Evolutionary conservation across 2,797 vertebrate species (phyloP).

Genomic region (Garrulus glandarius): DNA sequence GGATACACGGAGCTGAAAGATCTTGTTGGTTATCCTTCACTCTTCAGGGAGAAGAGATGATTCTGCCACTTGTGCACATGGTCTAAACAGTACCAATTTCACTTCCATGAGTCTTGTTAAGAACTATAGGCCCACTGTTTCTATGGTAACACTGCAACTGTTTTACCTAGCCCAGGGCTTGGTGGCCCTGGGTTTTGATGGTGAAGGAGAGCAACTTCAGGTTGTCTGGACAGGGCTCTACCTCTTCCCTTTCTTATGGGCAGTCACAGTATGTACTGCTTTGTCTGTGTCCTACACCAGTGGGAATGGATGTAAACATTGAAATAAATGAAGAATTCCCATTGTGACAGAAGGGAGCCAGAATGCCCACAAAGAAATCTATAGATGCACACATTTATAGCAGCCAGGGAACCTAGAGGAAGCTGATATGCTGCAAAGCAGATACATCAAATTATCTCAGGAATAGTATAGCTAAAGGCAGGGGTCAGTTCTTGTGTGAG

Average conservation of each 20-base stretch:
- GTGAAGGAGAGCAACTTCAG: neutral
- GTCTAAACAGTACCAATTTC: neutral
- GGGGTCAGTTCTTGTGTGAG: neutral
- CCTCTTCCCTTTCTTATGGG: neutral
- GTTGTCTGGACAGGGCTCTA: neutral
- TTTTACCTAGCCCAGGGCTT: neutral
- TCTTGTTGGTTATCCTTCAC: neutral
- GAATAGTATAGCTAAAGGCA: neutral
- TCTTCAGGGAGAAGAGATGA: neutral
- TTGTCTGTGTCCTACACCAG: neutral
- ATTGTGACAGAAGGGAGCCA: neutral
- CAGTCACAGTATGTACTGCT: neutral
- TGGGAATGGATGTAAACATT: neutral
- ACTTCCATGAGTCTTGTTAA: neutral
- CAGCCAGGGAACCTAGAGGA: neutral
- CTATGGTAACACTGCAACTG: neutral
- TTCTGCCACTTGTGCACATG: neutral
- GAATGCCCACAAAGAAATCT: neutral
- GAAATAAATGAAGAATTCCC: neutral
- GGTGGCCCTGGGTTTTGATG: neutral
- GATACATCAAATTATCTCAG: neutral
- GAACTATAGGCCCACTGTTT: neutral
- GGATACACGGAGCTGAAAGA: neutral
- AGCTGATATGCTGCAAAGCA: neutral
- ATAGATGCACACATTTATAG: neutral